phyloP scores from a whole-genome alignment of 2,113 vertebrate species.

The Colistium nudipinnis region DNA sequence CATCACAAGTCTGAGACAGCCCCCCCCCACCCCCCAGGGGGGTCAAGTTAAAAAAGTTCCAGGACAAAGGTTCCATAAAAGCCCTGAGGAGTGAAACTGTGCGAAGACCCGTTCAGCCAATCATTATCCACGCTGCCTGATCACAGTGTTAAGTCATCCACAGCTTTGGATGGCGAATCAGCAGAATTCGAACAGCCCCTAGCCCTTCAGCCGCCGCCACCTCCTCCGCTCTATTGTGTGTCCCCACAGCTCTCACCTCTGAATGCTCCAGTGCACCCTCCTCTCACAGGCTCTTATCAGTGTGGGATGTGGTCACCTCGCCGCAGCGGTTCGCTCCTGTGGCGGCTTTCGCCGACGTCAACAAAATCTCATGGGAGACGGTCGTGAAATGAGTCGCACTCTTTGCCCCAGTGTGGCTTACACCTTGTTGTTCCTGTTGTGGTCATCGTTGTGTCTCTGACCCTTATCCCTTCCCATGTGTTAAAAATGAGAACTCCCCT shows the following conservation, averaged over 20 bases:
- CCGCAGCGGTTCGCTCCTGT: conserved; percentile 19
- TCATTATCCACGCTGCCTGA: conserved; percentile 4
- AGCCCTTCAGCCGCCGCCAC: conserved; percentile 18
- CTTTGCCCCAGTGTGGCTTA: too few relatives aligned
- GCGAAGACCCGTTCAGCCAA: conserved; percentile 2
- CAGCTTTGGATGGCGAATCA: conserved; percentile 14
- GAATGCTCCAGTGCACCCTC: conserved; percentile 28
- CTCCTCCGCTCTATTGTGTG: conserved; percentile 16
- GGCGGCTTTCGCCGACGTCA: conserved; percentile 10
- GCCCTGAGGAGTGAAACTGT: background rate
- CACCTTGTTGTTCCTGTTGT: too few relatives aligned
- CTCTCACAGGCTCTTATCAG: background rate
- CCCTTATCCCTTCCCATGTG: background rate
- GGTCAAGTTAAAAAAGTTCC: background rate
- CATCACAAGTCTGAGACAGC: too few relatives aligned
- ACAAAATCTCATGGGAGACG: conserved; percentile 21
- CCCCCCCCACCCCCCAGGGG: too few relatives aligned
- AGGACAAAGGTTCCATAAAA: background rate
- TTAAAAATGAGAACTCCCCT: background rate
- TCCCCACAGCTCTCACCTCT: conserved; percentile 1
- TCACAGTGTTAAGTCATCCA: conserved; percentile 3
- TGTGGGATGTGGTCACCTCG: conserved; percentile 14
- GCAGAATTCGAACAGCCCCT: conserved; percentile 24
- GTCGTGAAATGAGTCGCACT: too few relatives aligned
- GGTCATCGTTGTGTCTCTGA: conserved; percentile 8